phyloP scores from a whole-genome alignment of 2,888 invertebrate genomes.

The Cheilosia variabilis region DNA sequence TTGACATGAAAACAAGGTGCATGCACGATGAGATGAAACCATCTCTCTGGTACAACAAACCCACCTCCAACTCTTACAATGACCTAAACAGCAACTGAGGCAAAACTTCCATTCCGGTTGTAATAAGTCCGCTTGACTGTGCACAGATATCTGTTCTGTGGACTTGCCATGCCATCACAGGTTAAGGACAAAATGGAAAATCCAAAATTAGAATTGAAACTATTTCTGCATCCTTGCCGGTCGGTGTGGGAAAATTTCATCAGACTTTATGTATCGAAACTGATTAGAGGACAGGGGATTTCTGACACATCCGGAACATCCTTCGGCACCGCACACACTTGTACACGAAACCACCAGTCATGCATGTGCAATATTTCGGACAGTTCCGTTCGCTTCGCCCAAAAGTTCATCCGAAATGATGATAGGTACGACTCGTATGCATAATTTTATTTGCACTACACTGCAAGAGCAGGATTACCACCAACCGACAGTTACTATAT shows the following conservation, averaged over 20 bases:
- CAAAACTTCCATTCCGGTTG: conserved; percentile 62
- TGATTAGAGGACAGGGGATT: conserved; percentile 60
- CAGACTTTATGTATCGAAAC: conserved; percentile 75
- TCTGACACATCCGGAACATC: conserved; percentile 52
- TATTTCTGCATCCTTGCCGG: conserved; percentile 48
- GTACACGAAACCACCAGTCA: conserved; percentile 40
- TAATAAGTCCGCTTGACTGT: conserved; percentile 64
- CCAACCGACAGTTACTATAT: conserved; percentile 22
- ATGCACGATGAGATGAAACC: conserved; percentile 50
- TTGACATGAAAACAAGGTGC: conserved; percentile 72
- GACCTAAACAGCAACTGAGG: conserved; percentile 65
- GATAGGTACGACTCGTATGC: conserved; percentile 40
- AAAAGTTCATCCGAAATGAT: conserved; percentile 48
- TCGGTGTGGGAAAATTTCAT: conserved; percentile 67
- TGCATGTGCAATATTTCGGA: conserved; percentile 71
- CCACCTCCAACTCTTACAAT: conserved; percentile 40
- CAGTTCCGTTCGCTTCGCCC: conserved; percentile 51
- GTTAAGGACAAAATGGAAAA: conserved; percentile 53
- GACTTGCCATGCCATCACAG: conserved; percentile 13
- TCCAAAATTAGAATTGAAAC: conserved; percentile 67
- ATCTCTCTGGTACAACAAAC: conserved; percentile 13
- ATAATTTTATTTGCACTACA: conserved; percentile 67
- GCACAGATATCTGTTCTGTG: conserved; percentile 36
- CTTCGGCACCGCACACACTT: neutral
- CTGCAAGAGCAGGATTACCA: conserved; percentile 32